Evolutionary conservation across 92 coral and sea anemone genomes (phyloP).

Genomic region (Epizoanthus fatuus): DNA sequence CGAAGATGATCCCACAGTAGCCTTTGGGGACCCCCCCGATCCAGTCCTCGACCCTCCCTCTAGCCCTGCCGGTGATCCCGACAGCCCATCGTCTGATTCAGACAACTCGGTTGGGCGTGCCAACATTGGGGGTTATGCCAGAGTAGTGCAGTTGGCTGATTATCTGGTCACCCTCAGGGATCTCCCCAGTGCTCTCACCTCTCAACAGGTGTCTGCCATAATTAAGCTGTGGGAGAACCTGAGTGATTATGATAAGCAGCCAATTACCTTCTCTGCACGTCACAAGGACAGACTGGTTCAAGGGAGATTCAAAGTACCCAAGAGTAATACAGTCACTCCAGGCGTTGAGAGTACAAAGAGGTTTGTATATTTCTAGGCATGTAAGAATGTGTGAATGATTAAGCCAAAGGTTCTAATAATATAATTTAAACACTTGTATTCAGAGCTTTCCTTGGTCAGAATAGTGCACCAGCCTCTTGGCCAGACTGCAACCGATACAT

Average conservation of each 20-base stretch:
- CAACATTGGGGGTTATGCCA: no score
- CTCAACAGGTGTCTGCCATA: constrained; percentile 7
- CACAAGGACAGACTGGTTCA: constrained; percentile 45
- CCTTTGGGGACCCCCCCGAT: no score
- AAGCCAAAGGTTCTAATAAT: background rate
- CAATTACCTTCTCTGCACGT: constrained; percentile 54
- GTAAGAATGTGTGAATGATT: background rate
- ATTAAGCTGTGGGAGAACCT: constrained; percentile 60
- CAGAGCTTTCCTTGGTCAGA: constrained; percentile 38
- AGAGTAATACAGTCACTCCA: constrained; percentile 43
- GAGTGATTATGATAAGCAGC: constrained; percentile 51
- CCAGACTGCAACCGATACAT: constrained; percentile 80
- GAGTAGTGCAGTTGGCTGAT: no score
- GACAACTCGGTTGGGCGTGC: no score
- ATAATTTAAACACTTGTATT: background rate
- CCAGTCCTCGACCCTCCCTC: no score
- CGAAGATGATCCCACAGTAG: no score
- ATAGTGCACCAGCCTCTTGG: constrained; percentile 74
- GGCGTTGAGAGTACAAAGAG: constrained; percentile 65
- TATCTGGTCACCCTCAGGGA: constrained; percentile 28
- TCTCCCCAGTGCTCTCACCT: constrained; percentile 44
- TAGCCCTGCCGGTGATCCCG: no score
- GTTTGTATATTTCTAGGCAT: background rate
- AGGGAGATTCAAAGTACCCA: constrained; percentile 64
- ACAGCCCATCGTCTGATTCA: no score